These are phyloP conservation scores for Acanthurus lineatus DNA, from an alignment of 2,797 vertebrate genomes.

Conservation along the genomic window DNA sequence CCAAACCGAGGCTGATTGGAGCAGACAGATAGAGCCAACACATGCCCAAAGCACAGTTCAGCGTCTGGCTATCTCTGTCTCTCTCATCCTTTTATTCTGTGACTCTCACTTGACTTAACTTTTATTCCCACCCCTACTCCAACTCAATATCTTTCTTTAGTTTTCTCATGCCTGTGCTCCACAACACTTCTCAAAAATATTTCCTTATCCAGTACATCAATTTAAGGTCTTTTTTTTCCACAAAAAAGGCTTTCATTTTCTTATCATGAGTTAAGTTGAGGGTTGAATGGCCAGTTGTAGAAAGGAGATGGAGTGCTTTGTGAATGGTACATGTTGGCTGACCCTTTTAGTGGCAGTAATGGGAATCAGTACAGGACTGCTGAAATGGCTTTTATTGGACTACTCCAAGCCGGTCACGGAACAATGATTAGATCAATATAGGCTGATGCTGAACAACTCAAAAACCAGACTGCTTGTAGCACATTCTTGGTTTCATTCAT, in stretches of 20 bases:
- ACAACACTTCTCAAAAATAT: not conserved
- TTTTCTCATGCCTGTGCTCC: conserved; percentile 4
- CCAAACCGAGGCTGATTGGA: conserved; percentile 64
- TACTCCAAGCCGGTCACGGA: conserved; percentile 52
- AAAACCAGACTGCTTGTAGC: conserved; percentile 30
- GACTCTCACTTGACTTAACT: conserved; percentile 18
- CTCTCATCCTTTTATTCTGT: conserved; percentile 21
- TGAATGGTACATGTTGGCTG: conserved; percentile 15
- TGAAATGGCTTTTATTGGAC: conserved; percentile 58
- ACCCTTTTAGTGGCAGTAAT: conserved; percentile 54
- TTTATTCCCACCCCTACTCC: not conserved
- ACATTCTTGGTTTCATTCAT: conserved; percentile 24
- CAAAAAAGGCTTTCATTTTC: conserved; percentile 15
- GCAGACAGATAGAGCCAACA: conserved; percentile 68
- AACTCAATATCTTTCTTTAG: not conserved
- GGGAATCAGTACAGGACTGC: conserved; percentile 46
- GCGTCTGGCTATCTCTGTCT: conserved; percentile 35
- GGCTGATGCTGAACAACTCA: conserved; percentile 49
- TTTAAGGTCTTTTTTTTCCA: not conserved
- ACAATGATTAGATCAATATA: conserved; percentile 69
- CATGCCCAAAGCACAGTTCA: conserved; percentile 58
- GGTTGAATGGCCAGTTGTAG: not conserved
- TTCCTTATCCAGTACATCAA: not conserved
- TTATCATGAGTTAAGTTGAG: conserved; percentile 11
- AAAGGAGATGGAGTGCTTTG: conserved; percentile 3